Base-by-base conservation (phyloP, 1,140 invertebrate genomes). In the Macrotrachela quadricornifera region DNA sequence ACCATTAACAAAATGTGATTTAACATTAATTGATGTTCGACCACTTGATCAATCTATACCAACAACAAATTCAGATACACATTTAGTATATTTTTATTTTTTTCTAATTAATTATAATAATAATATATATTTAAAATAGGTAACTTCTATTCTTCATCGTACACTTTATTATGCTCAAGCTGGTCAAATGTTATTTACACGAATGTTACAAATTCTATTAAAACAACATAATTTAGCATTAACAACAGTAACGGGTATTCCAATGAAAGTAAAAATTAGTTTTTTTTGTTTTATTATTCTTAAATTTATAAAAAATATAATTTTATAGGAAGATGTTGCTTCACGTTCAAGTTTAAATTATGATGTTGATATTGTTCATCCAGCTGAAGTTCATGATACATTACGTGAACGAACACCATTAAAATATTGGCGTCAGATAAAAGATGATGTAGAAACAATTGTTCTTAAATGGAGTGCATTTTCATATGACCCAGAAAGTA, bases 201-300 rank as follows among this genome's bases (percentile, higher is more conserved):
- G 21, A 30, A 30, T 30, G 21, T 30, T 30, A 30, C 21, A 30
- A 30, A 30, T 30, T 2, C 8, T 30, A 30, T 30, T 30, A 30
- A 30, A 30, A 30, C 21, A 30, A 30, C 21, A 90, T 62, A 78
- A 83, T 64, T 70, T 96, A n/a, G 80, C 85, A 1, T 87, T 82
- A 50, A 94, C 90, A 13, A 92, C 86, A 1, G 87, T 96, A 0
- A 95, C 87, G 21, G 88, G 87, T 17, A 96, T 96, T 62, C 90
- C 88, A 6, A 96, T 96, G 90, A 96, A 96, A 73, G 70, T 72
- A 56, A 18, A 45, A 15, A 18, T 48, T 37, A n/a, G 18, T 38
- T 56, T 13, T 6, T 42, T 16, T 49, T 45, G 6, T 21, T 43
- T 12, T 36, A 0, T 21, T 6, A 41, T 39, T 54, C 16, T 30